Evolutionary conservation across 2,888 invertebrate species (phyloP).

Genomic region (Amiota communis): DNA sequence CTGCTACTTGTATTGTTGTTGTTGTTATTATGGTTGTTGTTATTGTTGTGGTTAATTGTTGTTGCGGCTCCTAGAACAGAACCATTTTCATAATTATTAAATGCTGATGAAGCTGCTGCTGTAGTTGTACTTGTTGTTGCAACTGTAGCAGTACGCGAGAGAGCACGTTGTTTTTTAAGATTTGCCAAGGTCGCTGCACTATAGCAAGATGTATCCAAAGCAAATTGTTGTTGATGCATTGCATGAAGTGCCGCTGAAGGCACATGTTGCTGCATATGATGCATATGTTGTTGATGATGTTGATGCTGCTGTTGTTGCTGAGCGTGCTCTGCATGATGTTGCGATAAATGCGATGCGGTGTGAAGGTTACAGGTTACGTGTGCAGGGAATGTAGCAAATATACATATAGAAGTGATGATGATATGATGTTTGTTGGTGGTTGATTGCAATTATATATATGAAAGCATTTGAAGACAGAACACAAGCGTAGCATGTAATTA

Average conservation of each 20-base stretch:
- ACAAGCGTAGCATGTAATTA: conserved; percentile 27
- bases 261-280: conserved; percentile 53
- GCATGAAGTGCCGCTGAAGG: conserved; percentile 52
- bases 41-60: conserved; percentile 54
- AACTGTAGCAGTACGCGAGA: conserved; percentile 76
- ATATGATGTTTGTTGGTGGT: conserved; percentile 42
- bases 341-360: conserved; percentile 55
- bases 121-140: conserved; percentile 43
- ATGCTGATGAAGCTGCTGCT: conserved; percentile 48
- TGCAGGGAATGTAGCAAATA: conserved; percentile 24
- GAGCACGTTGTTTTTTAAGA: conserved; percentile 92
- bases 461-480: conserved; percentile 26
- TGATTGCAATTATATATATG: conserved; percentile 23
- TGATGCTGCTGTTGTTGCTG: conserved; percentile 48
- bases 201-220: conserved; percentile 49
- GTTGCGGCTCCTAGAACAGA: conserved; percentile 72
- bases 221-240: conserved; percentile 49
- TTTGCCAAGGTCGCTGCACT: conserved; percentile 84
- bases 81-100: conserved; percentile 73
- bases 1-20: conserved; percentile 38
- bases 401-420: conserved; percentile 28
- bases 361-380: conserved; percentile 13
- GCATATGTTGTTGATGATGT: conserved; percentile 49
- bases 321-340: conserved; percentile 50
- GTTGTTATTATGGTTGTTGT: conserved; percentile 71